Percentiles rank a stretch among this genome's conserved stretches.
Evolutionary conservation across 2,797 vertebrate genomes (phyloP).

Genomic region (Catamblyrhynchus diadema): DNA sequence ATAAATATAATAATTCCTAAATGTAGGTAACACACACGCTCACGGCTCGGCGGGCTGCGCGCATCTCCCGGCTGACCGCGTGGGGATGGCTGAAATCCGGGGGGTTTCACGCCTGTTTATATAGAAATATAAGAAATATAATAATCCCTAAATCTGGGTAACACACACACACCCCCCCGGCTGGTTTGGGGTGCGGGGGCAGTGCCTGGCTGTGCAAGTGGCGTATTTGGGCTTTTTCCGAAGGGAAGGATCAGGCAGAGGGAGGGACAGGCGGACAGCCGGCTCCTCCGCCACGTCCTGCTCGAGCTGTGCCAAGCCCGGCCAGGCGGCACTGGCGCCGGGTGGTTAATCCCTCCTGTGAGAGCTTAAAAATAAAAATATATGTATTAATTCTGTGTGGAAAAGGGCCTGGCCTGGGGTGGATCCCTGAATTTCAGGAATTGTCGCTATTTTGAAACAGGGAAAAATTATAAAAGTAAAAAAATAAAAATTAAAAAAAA

Average conservation of each 20-base stretch:
- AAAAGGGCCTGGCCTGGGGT: not conserved
- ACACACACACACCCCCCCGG: no score
- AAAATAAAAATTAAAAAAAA: not conserved
- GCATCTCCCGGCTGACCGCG: no score
- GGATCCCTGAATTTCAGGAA: not conserved
- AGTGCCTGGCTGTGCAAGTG: not conserved
- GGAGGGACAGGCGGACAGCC: not conserved
- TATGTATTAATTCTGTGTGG: not conserved
- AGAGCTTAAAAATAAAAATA: not conserved
- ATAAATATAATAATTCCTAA: no score
- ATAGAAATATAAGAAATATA: no score
- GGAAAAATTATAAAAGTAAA: not conserved
- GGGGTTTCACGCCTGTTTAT: no score
- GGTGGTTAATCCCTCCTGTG: not conserved
- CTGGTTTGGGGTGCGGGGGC: not conserved
- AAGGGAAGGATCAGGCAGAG: not conserved
- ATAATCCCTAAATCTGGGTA: no score
- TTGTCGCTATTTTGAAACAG: not conserved
- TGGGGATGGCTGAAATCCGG: no score
- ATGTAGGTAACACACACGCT: no score
- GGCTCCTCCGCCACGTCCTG: not conserved
- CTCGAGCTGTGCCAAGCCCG: not conserved
- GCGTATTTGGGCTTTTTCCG: not conserved
- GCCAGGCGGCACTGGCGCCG: not conserved
- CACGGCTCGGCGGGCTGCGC: no score